These are phyloP conservation scores for Taenaris catops DNA, from an alignment of 2,888 invertebrate species.

Conservation along the genomic window DNA sequence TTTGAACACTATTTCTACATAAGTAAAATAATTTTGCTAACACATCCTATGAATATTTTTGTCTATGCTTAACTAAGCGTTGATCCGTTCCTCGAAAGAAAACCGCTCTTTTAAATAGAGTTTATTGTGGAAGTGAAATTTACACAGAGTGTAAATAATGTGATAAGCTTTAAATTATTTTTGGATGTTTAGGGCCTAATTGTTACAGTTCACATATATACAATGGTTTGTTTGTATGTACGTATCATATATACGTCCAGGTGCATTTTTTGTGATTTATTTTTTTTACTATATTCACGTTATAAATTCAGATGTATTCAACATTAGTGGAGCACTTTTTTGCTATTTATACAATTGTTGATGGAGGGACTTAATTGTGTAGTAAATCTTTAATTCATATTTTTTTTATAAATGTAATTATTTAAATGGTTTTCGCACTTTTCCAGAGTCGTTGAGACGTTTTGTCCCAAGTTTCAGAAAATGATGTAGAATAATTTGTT, in stretches of 20 bases:
- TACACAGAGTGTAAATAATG: slow-evolving; percentile 52
- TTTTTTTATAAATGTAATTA: too few species aligned
- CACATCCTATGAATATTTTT: slow-evolving; percentile 8
- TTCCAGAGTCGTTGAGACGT: too few species aligned
- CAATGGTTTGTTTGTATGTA: slow-evolving; percentile 25
- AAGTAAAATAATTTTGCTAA: slow-evolving; percentile 26
- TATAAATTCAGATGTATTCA: slow-evolving; percentile 23
- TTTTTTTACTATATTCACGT: slow-evolving; percentile 49
- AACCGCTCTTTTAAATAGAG: slow-evolving; percentile 7
- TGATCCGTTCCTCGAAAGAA: slow-evolving; percentile 16
- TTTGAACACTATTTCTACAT: slow-evolving; percentile 26
- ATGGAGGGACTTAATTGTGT: too few species aligned
- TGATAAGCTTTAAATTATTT: slow-evolving; percentile 77
- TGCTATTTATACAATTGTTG: slow-evolving; percentile 13
- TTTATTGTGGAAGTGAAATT: slow-evolving; percentile 31
- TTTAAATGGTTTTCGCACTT: too few species aligned
- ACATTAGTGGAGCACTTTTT: slow-evolving; percentile 14
- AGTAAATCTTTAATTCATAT: too few species aligned
- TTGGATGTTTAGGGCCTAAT: slow-evolving; percentile 46
- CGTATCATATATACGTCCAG: slow-evolving; percentile 39
- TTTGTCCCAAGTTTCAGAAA: too few species aligned
- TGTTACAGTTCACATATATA: slow-evolving; percentile 40
- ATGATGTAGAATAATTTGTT: too few species aligned
- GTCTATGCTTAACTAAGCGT: slow-evolving; percentile 26
- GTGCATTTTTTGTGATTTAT: slow-evolving; percentile 65